Conservation (phyloP, 2,797 vertebrate species). For the Arnoldichthys spilopterus region DNA sequence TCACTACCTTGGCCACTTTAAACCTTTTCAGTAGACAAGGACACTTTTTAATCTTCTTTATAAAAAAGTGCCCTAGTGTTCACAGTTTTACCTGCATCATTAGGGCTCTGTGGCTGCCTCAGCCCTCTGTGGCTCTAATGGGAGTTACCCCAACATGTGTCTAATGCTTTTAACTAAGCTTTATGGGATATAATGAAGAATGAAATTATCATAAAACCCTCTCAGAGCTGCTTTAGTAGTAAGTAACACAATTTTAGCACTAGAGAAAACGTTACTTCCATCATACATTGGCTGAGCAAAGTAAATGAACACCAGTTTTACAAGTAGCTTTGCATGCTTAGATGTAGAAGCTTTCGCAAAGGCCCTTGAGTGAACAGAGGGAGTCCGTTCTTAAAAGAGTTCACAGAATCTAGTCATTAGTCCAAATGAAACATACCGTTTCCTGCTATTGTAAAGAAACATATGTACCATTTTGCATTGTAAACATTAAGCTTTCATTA, state of each 20-base stretch:
- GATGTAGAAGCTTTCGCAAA: slow-evolving; percentile 28
- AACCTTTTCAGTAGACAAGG: slow-evolving; percentile 54
- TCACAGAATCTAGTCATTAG: slow-evolving; percentile 33
- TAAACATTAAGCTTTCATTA: slow-evolving; percentile 50
- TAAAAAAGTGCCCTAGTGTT: slow-evolving; percentile 43
- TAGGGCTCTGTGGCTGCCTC: slow-evolving; percentile 35
- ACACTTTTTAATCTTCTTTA: slow-evolving; percentile 55
- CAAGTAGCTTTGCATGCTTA: slow-evolving; percentile 38
- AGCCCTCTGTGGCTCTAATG: slow-evolving; percentile 43
- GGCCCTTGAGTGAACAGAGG: slow-evolving; percentile 27
- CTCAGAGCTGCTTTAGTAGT: background rate
- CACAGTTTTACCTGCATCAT: slow-evolving; percentile 48
- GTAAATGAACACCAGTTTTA: slow-evolving; percentile 27
- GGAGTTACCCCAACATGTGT: slow-evolving; percentile 32
- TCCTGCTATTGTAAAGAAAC: slow-evolving; percentile 24
- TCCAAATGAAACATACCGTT: slow-evolving; percentile 45
- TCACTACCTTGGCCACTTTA: slow-evolving; percentile 18
- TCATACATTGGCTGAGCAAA: slow-evolving; percentile 29
- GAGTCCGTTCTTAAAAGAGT: slow-evolving; percentile 33
- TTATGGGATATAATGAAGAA: slow-evolving; percentile 27
- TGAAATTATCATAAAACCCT: slow-evolving; percentile 6
- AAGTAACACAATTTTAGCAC: slow-evolving; percentile 21
- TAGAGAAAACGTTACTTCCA: slow-evolving; percentile 19
- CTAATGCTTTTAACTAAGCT: slow-evolving; percentile 26
- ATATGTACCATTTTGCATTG: slow-evolving; percentile 30